Evolutionary conservation across 2,797 vertebrate genomes (phyloP), one percentile per base, ranked within the genome.

Genomic region (Hypotaenidia philippensis): DNA sequence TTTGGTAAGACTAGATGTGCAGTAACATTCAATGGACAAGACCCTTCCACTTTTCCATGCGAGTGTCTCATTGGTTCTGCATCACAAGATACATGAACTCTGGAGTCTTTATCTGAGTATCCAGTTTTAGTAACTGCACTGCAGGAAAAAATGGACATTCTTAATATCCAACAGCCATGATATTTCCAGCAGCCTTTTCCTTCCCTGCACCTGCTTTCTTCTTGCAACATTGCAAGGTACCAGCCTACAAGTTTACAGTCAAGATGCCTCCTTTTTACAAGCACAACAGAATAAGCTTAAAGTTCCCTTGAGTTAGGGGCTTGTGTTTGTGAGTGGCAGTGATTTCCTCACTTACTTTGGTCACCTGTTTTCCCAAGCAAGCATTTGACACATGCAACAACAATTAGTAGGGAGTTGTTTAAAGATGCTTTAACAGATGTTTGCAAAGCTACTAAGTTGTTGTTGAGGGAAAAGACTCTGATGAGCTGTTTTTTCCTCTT

Each of bases 61-160:
- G 22, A n/a, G 8, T 65, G 26, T 45, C 36, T n/a, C 4, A 0
- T 2, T 32, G 27, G 14, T 7, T 69, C 78, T 81, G 77, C 45
- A 6, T 22, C 21, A 4, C 59, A 65, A 66, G 11, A 38, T 55
- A 14, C 0, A 0, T 15, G 65, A 23, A 53, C 31, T 31, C 71
- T 22, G 4, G n/a, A 41, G 16, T 44, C 79, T 83, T 41, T 34
- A 13, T 23, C 31, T 9, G 22, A 71, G 25, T 16, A 29, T 11
- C 32, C 22, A 10, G 17, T 8, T 77, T 38, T 63, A 77, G 75
- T 60, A 47, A 44, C 26, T 29, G 68, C 64, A 75, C 55, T 12
- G 49, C 56, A 61, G 47, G 81, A 36, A 45, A 45, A 92, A 96
- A 53, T 15, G 16, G 70, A 38, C 34, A 45, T 63, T n/a, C 61